Evolutionary conservation across 2,113 vertebrate species (phyloP).

Genomic region (Eurypyga helias): DNA sequence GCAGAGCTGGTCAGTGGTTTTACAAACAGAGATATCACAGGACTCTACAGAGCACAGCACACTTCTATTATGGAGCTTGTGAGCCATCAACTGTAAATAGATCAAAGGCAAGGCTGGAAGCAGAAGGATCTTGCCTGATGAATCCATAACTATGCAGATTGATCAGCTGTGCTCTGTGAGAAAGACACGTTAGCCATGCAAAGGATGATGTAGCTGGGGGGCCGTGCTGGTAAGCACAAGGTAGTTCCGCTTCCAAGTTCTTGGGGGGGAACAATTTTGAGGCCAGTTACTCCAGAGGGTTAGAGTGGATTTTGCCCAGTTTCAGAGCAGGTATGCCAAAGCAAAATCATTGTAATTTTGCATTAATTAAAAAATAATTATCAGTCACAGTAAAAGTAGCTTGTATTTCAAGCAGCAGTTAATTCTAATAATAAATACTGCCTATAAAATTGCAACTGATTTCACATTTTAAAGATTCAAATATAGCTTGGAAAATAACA

Average conservation of each 20-base stretch:
- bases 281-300: neutral
- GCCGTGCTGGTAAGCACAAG: neutral
- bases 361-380: neutral
- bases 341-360: neutral
- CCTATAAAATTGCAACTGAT: neutral
- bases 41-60: neutral
- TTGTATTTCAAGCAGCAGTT: neutral
- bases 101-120: neutral
- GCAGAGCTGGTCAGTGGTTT: neutral
- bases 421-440: neutral
- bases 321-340: neutral
- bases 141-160: neutral
- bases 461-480: neutral
- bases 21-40: neutral
- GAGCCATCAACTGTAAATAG: neutral
- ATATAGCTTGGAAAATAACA: neutral
- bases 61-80: accelerated
- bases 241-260: neutral
- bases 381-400: neutral
- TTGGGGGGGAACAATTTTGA: neutral
- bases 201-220: neutral
- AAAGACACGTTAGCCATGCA: neutral
- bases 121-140: neutral
- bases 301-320: neutral
- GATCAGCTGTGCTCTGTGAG: neutral